phyloP scores from a whole-genome alignment of 2,888 invertebrate species.

The Tineola bisselliella region DNA sequence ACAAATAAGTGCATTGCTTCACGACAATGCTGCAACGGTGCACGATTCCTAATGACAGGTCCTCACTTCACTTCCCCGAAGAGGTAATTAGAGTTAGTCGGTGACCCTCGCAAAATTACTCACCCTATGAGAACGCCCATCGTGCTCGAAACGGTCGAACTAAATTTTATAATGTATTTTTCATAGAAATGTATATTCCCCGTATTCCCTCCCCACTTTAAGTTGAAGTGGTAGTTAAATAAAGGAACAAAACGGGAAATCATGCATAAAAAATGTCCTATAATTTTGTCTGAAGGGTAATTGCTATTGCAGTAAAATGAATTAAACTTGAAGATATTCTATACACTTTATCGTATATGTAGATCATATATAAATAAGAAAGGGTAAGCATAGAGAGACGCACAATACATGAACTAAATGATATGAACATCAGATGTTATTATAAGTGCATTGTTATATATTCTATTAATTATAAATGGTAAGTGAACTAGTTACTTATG shows the following conservation, averaged over 20 bases:
- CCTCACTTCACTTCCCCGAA: slow-evolving; percentile 29
- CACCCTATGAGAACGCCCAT: slow-evolving; percentile 23
- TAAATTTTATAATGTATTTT: not conserved
- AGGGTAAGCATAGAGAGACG: too few relatives aligned
- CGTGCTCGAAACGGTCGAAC: slow-evolving; percentile 13
- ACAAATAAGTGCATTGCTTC: not conserved
- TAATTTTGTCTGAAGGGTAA: too few relatives aligned
- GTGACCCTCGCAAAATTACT: slow-evolving; percentile 30
- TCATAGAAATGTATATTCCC: not conserved
- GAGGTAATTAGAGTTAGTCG: slow-evolving; percentile 32
- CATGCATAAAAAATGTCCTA: not conserved
- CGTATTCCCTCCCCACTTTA: not conserved
- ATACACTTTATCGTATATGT: too few relatives aligned
- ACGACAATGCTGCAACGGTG: not conserved
- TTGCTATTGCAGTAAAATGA: too few relatives aligned
- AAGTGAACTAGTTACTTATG: too few relatives aligned
- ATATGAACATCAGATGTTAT: too few relatives aligned
- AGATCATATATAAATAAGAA: too few relatives aligned
- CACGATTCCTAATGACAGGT: slow-evolving; percentile 16
- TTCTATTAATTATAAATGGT: too few relatives aligned
- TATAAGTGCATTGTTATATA: too few relatives aligned
- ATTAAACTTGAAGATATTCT: too few relatives aligned
- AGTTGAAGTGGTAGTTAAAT: not conserved
- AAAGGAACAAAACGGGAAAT: not conserved
- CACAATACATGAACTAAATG: too few relatives aligned